Percentiles rank a stretch among this genome's conserved stretches.
These are phyloP conservation scores for Hydropsyche tenuis DNA, from an alignment of 1,140 invertebrate genomes.

Conservation along the genomic window DNA sequence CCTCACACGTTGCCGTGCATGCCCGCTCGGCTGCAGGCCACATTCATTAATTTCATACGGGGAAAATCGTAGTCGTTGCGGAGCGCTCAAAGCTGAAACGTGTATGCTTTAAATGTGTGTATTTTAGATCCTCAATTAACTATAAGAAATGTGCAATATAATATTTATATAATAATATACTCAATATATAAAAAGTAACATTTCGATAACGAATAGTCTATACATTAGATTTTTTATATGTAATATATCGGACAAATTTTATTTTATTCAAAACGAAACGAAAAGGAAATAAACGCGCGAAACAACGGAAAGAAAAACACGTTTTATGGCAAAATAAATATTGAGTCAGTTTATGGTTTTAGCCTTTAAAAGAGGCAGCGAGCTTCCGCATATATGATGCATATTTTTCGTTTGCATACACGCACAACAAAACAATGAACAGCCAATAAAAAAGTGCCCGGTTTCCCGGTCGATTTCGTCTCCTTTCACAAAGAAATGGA, in stretches of 20 bases:
- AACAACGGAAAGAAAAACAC: background rate
- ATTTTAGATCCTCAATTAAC: too few relatives aligned
- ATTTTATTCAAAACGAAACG: too few relatives aligned
- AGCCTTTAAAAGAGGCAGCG: conserved; percentile 1
- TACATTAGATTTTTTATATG: too few relatives aligned
- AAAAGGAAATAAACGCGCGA: background rate
- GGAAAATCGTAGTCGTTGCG: background rate
- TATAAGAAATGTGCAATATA: too few relatives aligned
- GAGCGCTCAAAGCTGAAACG: too few relatives aligned
- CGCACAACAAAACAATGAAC: conserved; percentile 46
- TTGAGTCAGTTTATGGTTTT: conserved; percentile 24
- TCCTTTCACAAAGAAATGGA: conserved; percentile 38
- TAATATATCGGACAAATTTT: too few relatives aligned
- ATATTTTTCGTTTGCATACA: too few relatives aligned
- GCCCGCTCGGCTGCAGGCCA: background rate
- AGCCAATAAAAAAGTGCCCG: conserved; percentile 44
- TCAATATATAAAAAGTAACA: too few relatives aligned
- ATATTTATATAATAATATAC: too few relatives aligned
- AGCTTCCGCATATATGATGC: conserved; percentile 11
- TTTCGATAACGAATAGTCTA: too few relatives aligned
- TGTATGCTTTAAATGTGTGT: too few relatives aligned
- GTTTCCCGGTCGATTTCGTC: conserved; percentile 39
- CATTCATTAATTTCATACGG: background rate
- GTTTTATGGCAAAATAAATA: conserved; percentile 37
- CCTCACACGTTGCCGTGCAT: background rate